Percentiles rank a stretch among this genome's conserved stretches.
Conservation (phyloP, 1,140 invertebrate genomes). For the Bombus confusus region DNA sequence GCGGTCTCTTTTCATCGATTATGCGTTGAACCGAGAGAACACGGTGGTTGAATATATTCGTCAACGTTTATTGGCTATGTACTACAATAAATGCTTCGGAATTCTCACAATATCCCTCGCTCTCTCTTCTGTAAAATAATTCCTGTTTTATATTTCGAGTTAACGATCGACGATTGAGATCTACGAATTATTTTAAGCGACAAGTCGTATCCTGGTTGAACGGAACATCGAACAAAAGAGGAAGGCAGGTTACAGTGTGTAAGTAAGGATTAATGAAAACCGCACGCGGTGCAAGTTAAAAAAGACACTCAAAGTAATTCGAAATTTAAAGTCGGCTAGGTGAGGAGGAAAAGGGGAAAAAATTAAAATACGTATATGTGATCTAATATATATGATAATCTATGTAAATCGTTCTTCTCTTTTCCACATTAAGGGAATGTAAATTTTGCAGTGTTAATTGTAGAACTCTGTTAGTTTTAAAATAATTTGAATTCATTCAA, state of each 20-base stretch:
- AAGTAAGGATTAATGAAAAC: not conserved
- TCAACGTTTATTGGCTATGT: not conserved
- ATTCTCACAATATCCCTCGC: no score
- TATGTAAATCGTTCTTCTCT: conserved; percentile 33
- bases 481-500: conserved; percentile 43
- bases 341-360: not conserved
- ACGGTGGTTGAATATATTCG: not conserved
- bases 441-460: conserved; percentile 34
- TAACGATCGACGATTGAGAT: not conserved
- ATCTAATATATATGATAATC: conserved; percentile 44
- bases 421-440: conserved; percentile 22
- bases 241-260: not conserved
- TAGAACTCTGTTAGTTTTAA: conserved; percentile 20
- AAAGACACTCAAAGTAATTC: not conserved
- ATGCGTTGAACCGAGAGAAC: not conserved
- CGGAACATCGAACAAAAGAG: not conserved
- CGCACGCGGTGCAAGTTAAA: not conserved
- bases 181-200: not conserved
- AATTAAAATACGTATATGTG: conserved; percentile 19
- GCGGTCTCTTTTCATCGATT: not conserved
- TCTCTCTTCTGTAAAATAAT: not conserved
- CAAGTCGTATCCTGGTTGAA: not conserved
- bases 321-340: conserved; percentile 22
- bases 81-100: no score
- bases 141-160: not conserved